A percentile compares a stretch with the other conserved stretches of the same genome.
phyloP scores from a whole-genome alignment of 2,113 vertebrate species.

The Caloenas nicobarica region DNA sequence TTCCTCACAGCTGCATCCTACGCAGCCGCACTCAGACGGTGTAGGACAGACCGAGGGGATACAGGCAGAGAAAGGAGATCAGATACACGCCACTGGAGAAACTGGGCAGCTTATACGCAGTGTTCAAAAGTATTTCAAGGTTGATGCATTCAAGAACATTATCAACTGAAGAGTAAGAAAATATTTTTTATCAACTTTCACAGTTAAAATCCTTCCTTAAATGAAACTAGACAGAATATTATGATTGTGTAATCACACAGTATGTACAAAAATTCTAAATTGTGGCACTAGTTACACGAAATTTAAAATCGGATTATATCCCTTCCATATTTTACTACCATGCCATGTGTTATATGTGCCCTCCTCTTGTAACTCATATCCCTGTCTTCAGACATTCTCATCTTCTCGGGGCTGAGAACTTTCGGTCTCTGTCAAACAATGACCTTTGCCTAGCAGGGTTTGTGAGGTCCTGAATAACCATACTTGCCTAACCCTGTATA shows the following conservation, averaged over 20 bases:
- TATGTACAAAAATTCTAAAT: background rate
- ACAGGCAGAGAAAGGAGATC: background rate
- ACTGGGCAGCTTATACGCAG: background rate
- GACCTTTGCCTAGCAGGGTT: background rate
- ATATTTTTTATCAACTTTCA: background rate
- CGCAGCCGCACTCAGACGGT: accelerated
- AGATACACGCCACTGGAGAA: background rate
- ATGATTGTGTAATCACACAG: background rate
- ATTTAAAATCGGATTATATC: background rate
- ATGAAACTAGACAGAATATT: background rate
- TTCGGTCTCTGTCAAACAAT: background rate
- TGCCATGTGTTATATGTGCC: no score
- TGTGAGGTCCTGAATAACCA: background rate
- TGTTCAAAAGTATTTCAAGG: background rate
- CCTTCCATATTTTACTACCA: background rate
- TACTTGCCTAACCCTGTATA: background rate
- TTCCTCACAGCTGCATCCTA: background rate
- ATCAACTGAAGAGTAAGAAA: background rate
- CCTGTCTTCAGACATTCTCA: background rate
- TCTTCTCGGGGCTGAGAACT: background rate
- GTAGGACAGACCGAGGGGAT: background rate
- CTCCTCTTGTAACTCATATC: background rate
- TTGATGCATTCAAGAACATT: background rate
- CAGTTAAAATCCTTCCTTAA: background rate
- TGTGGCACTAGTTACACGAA: background rate